These are phyloP conservation scores for Fissipunctia ypsillon DNA, from an alignment of 2,888 invertebrate genomes.

Conservation along the genomic window DNA sequence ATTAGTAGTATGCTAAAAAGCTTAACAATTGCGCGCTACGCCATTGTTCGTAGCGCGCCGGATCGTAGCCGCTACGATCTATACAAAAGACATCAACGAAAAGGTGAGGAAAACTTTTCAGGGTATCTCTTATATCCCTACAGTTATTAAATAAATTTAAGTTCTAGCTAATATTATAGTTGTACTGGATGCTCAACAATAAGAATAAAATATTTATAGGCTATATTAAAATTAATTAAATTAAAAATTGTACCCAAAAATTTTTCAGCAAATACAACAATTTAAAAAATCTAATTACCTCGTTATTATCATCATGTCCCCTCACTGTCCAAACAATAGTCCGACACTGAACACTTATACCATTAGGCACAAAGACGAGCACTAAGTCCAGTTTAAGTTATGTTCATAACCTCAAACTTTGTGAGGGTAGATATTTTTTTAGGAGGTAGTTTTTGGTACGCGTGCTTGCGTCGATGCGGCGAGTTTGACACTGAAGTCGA, in stretches of 20 bases:
- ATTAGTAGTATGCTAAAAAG: slow-evolving; percentile 38
- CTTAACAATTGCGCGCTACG: slow-evolving; percentile 64
- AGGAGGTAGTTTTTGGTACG: slow-evolving; percentile 62
- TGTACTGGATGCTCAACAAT: background rate
- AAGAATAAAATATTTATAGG: background rate
- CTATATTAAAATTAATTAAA: background rate
- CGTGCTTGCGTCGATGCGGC: slow-evolving; percentile 80
- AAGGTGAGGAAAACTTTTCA: slow-evolving; percentile 4
- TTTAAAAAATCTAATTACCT: slow-evolving; percentile 71
- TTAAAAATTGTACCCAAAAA: background rate
- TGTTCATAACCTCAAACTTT: slow-evolving; percentile 65
- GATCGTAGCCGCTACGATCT: slow-evolving; percentile 72
- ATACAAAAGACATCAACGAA: slow-evolving; percentile 74
- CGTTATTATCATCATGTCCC: slow-evolving; percentile 76
- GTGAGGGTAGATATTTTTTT: slow-evolving; percentile 45
- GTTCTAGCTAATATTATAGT: background rate
- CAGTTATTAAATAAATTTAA: background rate
- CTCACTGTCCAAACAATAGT: slow-evolving; percentile 75
- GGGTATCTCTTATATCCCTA: background rate
- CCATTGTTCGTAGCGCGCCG: slow-evolving; percentile 65
- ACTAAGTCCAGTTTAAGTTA: slow-evolving; percentile 73
- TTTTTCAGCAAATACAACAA: background rate
- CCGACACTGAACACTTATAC: slow-evolving; percentile 78
- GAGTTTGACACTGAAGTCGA: slow-evolving; percentile 79
- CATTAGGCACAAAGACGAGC: slow-evolving; percentile 79